Base-by-base conservation (phyloP, 2,113 vertebrate genomes). In the Riparia riparia region DNA sequence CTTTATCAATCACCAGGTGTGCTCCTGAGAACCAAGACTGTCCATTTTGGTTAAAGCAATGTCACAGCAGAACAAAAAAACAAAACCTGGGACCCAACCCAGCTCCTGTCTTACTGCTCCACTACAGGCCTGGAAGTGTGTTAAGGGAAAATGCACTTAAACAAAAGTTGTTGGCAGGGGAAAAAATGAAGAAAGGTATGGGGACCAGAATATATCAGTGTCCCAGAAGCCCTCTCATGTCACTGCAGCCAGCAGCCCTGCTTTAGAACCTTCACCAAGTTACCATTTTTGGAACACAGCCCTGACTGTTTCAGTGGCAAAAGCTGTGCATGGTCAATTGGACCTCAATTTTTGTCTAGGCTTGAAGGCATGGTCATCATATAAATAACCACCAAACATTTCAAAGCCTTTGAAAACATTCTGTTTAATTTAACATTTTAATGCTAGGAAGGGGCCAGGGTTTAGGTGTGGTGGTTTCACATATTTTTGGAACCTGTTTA, bases 401-500 rank as follows among this genome's bases (percentile, higher is more conserved):
- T 95, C 61, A 94, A 89, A 86, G 89, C 31, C 81, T 90, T 86
- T 80, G 69, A 93, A 94, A 96, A 91, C 54, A 82, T 80, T 93
- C 93, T 0, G 0, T 94, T 93, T 83, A 85, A 92, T 91, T 93
- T 93, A 91, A 82, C 82, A 90, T 94, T 93, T 96, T 93, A 95
- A 87, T 91, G 86, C 91, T 90, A 82, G 71, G 77, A 95, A 93
- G 84, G 82, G 86, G 61, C 54, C 90, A 84, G 54, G 60, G 42
- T 73, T 95, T 92, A 97, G 97, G 97, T 77, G 95, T 96, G 96
- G 95, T 96, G 71, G 82, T 97, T 97, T 96, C 92, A 91, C 94
- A 94, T 95, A 93, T 93, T 96, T 96, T 90, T 95, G 87, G 78
- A 97, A 96, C 96, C 94, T 93, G 94, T 96, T 97, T 96, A 94